Evolutionary conservation across 2,888 invertebrate species (phyloP).

Genomic region (Megalurothrips usitatus): DNA sequence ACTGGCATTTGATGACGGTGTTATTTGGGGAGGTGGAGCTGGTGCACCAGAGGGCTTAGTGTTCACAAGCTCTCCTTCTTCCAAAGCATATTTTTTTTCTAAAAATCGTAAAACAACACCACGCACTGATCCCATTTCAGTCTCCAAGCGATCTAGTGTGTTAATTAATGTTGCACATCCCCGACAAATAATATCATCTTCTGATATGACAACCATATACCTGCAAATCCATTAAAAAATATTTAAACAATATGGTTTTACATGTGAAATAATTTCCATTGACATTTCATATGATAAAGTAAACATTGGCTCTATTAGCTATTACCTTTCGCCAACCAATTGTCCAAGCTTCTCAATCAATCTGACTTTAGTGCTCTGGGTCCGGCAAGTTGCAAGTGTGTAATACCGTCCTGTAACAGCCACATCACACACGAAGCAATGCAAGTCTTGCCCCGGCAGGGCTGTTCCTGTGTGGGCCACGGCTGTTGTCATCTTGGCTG

Average conservation of each 20-base stretch:
- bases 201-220: constrained; percentile 47
- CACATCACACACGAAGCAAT: constrained; percentile 46
- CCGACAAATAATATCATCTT: constrained; percentile 47
- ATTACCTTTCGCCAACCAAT: constrained; percentile 46
- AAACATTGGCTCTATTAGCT: background rate
- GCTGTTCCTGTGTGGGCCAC: background rate
- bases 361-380: constrained; percentile 44
- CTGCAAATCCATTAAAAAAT: constrained; percentile 37
- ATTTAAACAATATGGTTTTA: background rate
- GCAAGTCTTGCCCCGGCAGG: constrained; percentile 35
- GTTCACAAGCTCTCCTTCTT: constrained; percentile 44
- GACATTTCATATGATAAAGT: constrained; percentile 4
- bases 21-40: constrained; percentile 42
- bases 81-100: constrained; percentile 45
- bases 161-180: constrained; percentile 47
- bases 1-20: constrained; percentile 33
- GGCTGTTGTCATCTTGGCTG: background rate
- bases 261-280: background rate
- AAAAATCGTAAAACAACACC: constrained; percentile 43
- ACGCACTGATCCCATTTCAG: constrained; percentile 43
- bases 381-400: constrained; percentile 44
- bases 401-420: constrained; percentile 45
- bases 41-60: constrained; percentile 39
- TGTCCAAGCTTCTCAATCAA: constrained; percentile 47
- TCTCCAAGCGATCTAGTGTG: constrained; percentile 45